Conservation (phyloP, 2,888 invertebrate genomes). For the Eubasilissa splendida region DNA sequence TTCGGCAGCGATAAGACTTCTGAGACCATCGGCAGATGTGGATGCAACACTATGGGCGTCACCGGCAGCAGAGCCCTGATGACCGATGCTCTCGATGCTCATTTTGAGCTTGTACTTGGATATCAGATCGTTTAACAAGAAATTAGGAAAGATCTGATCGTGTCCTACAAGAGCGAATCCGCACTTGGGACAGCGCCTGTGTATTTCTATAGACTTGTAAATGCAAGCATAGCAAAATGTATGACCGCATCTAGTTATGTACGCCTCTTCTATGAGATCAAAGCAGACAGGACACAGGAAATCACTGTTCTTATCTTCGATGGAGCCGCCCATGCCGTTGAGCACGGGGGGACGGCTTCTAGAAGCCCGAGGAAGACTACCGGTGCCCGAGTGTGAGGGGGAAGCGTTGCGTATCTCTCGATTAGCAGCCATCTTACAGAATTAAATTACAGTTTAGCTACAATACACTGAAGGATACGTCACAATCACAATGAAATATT, state of each 20-base stretch:
- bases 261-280: conserved; percentile 89
- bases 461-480: neutral
- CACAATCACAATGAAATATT: neutral
- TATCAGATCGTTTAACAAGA: conserved; percentile 86
- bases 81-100: conserved; percentile 56
- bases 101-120: conserved; percentile 77
- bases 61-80: conserved; percentile 59
- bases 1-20: conserved; percentile 79
- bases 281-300: conserved; percentile 89
- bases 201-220: conserved; percentile 75
- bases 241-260: conserved; percentile 93
- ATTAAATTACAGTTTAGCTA: neutral
- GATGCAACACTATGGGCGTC: conserved; percentile 66
- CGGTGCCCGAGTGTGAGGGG: conserved; percentile 69
- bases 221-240: conserved; percentile 93
- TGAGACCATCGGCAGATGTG: conserved; percentile 70
- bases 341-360: conserved; percentile 67
- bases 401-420: conserved; percentile 65
- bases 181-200: conserved; percentile 88
- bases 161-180: conserved; percentile 79
- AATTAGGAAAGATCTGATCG: conserved; percentile 89
- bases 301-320: conserved; percentile 78
- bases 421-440: conserved; percentile 62
- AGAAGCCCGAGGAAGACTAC: conserved; percentile 61
- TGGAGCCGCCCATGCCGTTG: conserved; percentile 76